Percentiles rank a stretch among this genome's conserved stretches.
phyloP scores from a whole-genome alignment of 2,113 vertebrate genomes.

The Sturnira hondurensis region DNA sequence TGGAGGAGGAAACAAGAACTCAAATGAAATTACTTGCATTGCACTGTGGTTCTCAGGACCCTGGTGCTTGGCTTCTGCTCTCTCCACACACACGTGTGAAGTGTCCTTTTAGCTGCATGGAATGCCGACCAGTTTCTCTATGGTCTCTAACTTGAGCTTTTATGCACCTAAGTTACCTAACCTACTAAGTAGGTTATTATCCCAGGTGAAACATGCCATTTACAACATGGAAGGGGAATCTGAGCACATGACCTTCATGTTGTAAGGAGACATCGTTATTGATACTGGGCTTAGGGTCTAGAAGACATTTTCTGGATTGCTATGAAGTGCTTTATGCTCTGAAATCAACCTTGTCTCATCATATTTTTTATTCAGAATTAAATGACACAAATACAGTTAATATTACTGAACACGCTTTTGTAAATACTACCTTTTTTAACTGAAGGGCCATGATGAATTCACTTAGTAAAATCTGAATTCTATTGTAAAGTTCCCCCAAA shows the following conservation, averaged over 20 bases:
- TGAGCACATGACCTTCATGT: neutral
- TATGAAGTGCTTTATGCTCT: neutral
- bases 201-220: neutral
- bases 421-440: neutral
- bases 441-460: conserved; percentile 9
- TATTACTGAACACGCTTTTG: conserved; percentile 2
- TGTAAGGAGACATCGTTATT: neutral
- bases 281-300: neutral
- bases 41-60: neutral
- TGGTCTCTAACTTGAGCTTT: neutral
- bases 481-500: neutral
- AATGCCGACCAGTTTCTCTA: neutral
- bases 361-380: conserved; percentile 14
- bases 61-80: neutral
- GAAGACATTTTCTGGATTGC: no score
- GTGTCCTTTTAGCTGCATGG: neutral
- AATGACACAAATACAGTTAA: neutral
- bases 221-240: neutral
- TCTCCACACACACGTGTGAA: neutral
- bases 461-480: neutral
- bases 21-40: neutral
- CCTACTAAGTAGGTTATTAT: neutral
- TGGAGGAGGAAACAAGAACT: neutral
- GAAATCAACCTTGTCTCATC: neutral
- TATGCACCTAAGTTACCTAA: neutral